Conservation (phyloP, 23 tunicate genomes). For the Oikopleura dioica region DNA sequence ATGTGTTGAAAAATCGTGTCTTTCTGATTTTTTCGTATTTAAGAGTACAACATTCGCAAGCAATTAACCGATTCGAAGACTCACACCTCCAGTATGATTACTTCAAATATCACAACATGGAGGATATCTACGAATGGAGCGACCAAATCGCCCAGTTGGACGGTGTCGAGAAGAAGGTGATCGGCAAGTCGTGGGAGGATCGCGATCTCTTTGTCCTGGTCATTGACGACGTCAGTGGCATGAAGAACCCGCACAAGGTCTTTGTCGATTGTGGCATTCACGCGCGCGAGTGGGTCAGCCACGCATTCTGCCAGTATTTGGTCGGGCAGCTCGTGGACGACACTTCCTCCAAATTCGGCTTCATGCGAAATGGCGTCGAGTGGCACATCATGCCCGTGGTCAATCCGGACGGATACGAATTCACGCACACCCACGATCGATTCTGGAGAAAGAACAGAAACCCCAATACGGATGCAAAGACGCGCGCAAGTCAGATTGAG, state of each 20-base stretch:
- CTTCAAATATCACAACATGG: too few species aligned
- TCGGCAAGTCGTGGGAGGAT: constrained; percentile 5
- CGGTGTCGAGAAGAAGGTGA: background rate
- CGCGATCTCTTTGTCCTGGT: background rate
- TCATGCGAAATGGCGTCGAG: constrained; percentile 21
- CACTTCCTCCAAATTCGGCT: background rate
- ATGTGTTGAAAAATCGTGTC: too few species aligned
- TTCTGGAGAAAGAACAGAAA: constrained; percentile 1
- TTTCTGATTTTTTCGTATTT: too few species aligned
- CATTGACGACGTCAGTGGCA: background rate
- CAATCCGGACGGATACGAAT: constrained; percentile 82
- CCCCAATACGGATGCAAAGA: background rate
- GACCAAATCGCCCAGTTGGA: too few species aligned
- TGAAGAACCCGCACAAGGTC: constrained; percentile 14
- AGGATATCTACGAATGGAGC: too few species aligned
- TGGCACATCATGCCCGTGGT: constrained; percentile 45
- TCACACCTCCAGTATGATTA: too few species aligned
- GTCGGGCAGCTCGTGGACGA: constrained; percentile 17
- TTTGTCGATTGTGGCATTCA: constrained; percentile 90
- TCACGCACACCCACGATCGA: background rate
- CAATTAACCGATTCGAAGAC: too few species aligned
- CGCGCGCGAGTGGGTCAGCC: constrained; percentile 93
- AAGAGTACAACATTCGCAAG: too few species aligned
- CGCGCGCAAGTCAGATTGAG: background rate
- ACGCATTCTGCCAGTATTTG: constrained; percentile 79